Conservation (phyloP, 2,797 vertebrate genomes). For the Hapalemur alaotrensis region DNA sequence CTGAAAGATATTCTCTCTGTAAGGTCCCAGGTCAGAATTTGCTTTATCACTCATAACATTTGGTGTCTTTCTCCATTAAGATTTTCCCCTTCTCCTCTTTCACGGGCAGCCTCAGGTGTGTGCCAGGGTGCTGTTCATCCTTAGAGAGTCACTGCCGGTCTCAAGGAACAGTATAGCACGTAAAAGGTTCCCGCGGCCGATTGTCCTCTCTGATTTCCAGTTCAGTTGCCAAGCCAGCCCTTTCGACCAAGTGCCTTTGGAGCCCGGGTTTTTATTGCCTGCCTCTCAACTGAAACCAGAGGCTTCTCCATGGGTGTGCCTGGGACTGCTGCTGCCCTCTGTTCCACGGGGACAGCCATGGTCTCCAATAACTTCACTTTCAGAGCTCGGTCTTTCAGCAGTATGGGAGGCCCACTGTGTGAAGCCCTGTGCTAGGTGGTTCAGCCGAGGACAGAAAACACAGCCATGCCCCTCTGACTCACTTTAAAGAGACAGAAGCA, state of each 20-base stretch:
- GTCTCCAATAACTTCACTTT: background rate
- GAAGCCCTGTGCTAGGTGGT: background rate
- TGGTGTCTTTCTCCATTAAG: background rate
- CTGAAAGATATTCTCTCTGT: background rate
- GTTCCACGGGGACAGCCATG: background rate
- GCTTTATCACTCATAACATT: background rate
- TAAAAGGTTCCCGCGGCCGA: background rate
- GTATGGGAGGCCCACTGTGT: background rate
- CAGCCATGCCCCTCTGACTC: background rate
- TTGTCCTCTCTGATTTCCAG: background rate
- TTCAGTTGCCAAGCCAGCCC: background rate
- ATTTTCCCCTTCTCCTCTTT: background rate
- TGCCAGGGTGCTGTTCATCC: background rate
- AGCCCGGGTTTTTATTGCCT: background rate
- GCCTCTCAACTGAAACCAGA: background rate
- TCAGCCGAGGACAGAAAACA: background rate
- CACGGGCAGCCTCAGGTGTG: background rate
- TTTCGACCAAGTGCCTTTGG: background rate
- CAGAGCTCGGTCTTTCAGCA: background rate
- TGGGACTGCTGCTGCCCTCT: background rate
- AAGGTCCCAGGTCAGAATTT: background rate
- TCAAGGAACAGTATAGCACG: background rate
- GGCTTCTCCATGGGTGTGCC: background rate
- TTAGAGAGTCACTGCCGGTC: background rate
- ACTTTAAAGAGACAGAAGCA: background rate